Base-by-base conservation (phyloP, 2,113 vertebrate species). In the Apteryx mantelli region DNA sequence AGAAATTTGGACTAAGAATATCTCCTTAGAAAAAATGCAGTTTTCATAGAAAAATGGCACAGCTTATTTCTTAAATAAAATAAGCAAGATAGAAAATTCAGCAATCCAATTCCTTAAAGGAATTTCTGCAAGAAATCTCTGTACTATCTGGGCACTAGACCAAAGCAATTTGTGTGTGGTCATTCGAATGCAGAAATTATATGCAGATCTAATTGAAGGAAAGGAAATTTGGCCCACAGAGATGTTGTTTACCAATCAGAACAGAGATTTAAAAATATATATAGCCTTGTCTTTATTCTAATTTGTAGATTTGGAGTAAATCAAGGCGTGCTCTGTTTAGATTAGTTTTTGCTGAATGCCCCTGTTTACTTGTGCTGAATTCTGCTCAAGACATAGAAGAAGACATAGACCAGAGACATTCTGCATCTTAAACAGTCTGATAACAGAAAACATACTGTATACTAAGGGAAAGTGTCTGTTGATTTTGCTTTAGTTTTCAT, bases 361-460 rank as follows among this genome's bases (percentile, higher is more conserved):
- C 66, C 84, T 95, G 82, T 97, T 96, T 95, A 94, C 93, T 90
- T 93, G 69, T 71, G 73, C 77, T 75, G 86, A 96, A 93, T 95
- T 68, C 87, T 94, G 73, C 42, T 92, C 63, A 85, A 94, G 95
- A 91, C 95, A 92, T 60, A 80, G 82, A 93, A 86, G 83, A 96
- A 82, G 89, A 96, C 83, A 84, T 75, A 93, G 93, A 96, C 74
- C 89, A 94, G 96, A 91, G 96, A 91, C 88, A 88, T 91, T 89
- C 68, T 91, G 28, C 82, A 94, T 86, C 76, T 96, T 95, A 97
- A 96, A 94, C 86, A 96, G 56, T 69, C 86, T 91, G 89, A 94
- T 97, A 91, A 79, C 30, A 93, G 83, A 95, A 91, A 95, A 88
- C 82, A 76, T 88, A 61, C 53, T 2, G 19, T 80, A 86, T 88